Evolutionary conservation across 2,797 vertebrate genomes (phyloP), one percentile per base, ranked within the genome.

Genomic region (Myripristis jacobus): DNA sequence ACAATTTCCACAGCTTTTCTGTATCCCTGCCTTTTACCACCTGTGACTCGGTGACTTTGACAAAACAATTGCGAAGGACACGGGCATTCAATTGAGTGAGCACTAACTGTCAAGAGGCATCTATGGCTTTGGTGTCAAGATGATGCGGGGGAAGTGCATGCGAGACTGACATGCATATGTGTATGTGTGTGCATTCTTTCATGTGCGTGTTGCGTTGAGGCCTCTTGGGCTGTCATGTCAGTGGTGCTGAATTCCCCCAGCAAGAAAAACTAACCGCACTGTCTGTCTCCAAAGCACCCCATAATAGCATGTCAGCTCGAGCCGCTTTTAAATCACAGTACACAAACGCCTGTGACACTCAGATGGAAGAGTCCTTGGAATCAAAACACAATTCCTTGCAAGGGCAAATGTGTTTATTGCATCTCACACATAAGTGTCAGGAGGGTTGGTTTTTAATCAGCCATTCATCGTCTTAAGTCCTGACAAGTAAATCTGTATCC

Each of bases 371-470:
- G 82, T 78, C 80, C 86, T 83, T 87, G 84, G 62, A 80, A 80
- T 86, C 80, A 66, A 67, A 88, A 80, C 70, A 46, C 64, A 70
- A 76, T 79, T 83, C 36, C 69, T n/a, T 34, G 60, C 72, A 77
- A 89, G 81, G 87, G 81, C 79, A 83, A 82, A 86, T 54, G 77
- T 80, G 69, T 89, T 91, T 89, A 81, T 84, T 87, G 75, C 52
- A 22, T 60, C 60, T 73, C 55, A 69, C 50, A 52, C 47, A 79
- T 55, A 54, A 59, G 65, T 74, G 80, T 77, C 83, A 71, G 57
- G 15, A 50, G 47, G 51, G 69, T 75, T 57, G 24, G 63, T 79
- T 77, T 87, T 83, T 86, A 87, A 84, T 86, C 83, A 86, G 73
- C 24, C 2, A 75, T 79, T 68, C 63, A 64, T 75, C 60, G 56